Evolutionary conservation across 2,113 vertebrate genomes (phyloP).

Genomic region (Callaeas wilsoni): DNA sequence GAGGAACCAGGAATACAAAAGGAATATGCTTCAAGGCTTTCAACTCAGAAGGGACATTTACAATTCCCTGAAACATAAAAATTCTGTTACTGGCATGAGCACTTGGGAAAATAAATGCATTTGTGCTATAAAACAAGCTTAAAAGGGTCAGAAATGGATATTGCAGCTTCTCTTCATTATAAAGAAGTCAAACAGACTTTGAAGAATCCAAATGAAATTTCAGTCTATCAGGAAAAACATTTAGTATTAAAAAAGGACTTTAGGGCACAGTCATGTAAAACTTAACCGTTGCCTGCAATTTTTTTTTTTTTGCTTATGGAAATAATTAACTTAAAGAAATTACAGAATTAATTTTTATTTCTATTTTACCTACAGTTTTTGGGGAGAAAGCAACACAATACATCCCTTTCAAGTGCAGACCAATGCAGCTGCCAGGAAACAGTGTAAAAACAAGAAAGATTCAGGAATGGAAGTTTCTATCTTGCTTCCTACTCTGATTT

Average conservation of each 20-base stretch:
- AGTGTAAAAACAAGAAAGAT: constrained; percentile 8
- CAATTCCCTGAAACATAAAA: neutral
- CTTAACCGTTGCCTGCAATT: neutral
- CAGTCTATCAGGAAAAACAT: neutral
- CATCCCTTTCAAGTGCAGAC: neutral
- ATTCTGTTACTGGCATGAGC: neutral
- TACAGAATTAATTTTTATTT: neutral
- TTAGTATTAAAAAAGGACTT: neutral
- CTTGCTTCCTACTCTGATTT: constrained; percentile 30
- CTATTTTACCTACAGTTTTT: neutral
- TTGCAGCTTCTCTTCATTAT: neutral
- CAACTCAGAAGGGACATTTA: neutral
- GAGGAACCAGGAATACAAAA: neutral
- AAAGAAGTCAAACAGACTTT: neutral
- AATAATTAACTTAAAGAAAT: neutral
- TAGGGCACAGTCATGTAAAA: neutral
- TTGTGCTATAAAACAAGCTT: neutral
- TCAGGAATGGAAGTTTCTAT: constrained; percentile 34
- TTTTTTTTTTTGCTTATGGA: neutral
- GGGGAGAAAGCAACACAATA: neutral
- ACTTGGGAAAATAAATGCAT: neutral
- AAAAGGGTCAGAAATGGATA: neutral
- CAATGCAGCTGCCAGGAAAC: constrained; percentile 24
- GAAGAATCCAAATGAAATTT: neutral
- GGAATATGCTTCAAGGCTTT: neutral